These are phyloP conservation scores for Gymnosoma rotundatum DNA, from an alignment of 2,888 invertebrate species.

Conservation along the genomic window DNA sequence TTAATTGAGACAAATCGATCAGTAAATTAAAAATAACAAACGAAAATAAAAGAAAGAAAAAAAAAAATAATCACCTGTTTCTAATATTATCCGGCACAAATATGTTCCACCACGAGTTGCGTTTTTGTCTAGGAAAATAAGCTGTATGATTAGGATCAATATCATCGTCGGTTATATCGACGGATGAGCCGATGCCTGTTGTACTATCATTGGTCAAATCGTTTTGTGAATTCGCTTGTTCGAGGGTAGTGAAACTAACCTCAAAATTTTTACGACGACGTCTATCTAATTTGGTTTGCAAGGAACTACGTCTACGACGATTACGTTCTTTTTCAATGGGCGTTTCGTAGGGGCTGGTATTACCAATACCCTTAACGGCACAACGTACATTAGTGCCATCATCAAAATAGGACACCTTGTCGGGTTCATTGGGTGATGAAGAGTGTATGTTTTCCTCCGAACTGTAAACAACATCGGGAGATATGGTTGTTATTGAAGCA, in stretches of 20 bases:
- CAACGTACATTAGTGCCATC: conserved; percentile 76
- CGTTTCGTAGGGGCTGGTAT: conserved; percentile 73
- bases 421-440: conserved; percentile 79
- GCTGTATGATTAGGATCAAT: conserved; percentile 76
- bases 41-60: conserved; percentile 54
- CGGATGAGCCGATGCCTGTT: conserved; percentile 73
- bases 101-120: conserved; percentile 95
- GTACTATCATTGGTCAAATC: conserved; percentile 72
- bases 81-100: conserved; percentile 90
- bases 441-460: conserved; percentile 79
- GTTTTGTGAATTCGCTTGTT: conserved; percentile 70
- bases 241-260: conserved; percentile 74
- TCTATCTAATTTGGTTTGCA: conserved; percentile 81
- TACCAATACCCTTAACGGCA: conserved; percentile 75
- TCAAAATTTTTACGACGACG: conserved; percentile 81
- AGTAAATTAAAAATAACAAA: conserved; percentile 45
- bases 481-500: conserved; percentile 74
- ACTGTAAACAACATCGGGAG: conserved; percentile 78
- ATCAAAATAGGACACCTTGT: conserved; percentile 78
- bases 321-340: conserved; percentile 78
- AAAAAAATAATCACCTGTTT: conserved; percentile 84
- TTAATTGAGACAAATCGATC: conserved; percentile 43
- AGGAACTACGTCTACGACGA: conserved; percentile 81
- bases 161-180: conserved; percentile 74
- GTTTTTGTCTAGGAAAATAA: conserved; percentile 84